These are phyloP conservation scores for Cromileptes altivelis DNA, from an alignment of 2,113 vertebrate species.

Conservation along the genomic window DNA sequence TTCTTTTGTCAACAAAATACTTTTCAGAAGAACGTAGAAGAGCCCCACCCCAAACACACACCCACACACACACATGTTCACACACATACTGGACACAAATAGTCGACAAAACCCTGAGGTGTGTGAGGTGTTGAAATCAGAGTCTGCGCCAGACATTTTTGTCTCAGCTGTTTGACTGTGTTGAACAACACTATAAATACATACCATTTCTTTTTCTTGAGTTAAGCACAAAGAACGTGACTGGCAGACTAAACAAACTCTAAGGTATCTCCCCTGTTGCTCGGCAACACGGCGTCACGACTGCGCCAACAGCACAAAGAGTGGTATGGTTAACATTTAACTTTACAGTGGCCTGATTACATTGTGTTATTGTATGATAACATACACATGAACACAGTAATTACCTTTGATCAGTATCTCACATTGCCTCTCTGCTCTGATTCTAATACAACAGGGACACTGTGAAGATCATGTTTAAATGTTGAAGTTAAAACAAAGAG, in stretches of 20 bases:
- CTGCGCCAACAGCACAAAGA: background rate
- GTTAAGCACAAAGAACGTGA: background rate
- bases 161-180: background rate
- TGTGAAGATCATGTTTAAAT: constrained; percentile 16
- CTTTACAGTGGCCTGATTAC: constrained; percentile 15
- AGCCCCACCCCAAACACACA: background rate
- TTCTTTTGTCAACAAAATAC: background rate
- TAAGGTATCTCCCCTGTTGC: constrained; percentile 30
- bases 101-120: background rate
- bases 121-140: background rate
- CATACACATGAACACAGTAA: background rate
- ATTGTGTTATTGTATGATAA: constrained; percentile 32
- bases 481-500: background rate
- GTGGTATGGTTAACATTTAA: constrained; percentile 30
- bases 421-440: background rate
- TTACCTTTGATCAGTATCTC: constrained; percentile 19
- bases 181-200: background rate
- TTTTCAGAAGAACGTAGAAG: background rate
- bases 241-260: constrained; percentile 28
- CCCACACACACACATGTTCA: background rate
- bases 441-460: background rate
- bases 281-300: background rate
- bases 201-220: background rate
- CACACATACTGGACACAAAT: background rate
- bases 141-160: background rate